Evolutionary conservation across 2,888 invertebrate genomes (phyloP).

Genomic region (Amiota communis): DNA sequence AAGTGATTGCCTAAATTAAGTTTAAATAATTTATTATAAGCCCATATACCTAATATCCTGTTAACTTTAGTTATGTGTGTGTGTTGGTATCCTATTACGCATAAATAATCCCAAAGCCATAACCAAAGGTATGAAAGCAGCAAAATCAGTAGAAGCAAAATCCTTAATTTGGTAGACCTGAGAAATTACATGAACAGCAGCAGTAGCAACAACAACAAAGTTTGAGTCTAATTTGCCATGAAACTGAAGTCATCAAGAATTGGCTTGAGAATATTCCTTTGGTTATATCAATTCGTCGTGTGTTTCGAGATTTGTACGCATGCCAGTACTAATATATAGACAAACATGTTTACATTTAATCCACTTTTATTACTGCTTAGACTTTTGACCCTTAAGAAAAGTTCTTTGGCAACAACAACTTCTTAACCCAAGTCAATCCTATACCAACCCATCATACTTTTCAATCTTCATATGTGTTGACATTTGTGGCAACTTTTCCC

Average conservation of each 20-base stretch:
- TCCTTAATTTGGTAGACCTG: constrained; percentile 5
- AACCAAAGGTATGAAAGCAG: neutral
- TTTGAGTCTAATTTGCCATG: constrained; percentile 23
- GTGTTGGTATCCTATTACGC: neutral
- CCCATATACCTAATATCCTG: constrained; percentile 14
- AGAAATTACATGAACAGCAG: neutral
- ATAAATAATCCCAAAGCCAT: constrained; percentile 11
- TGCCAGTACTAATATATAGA: neutral
- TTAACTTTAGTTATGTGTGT: neutral
- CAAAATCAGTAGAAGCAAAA: constrained; percentile 3
- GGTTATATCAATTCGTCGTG: constrained; percentile 5
- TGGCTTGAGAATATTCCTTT: constrained; percentile 18
- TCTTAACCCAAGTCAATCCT: neutral
- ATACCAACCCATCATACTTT: neutral
- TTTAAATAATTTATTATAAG: constrained; percentile 30
- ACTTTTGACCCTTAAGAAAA: constrained; percentile 18
- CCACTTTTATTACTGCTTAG: constrained; percentile 57
- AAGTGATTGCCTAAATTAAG: constrained; percentile 18
- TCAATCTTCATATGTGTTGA: neutral
- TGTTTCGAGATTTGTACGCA: neutral
- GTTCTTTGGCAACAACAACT: neutral
- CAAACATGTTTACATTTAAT: constrained; percentile 58
- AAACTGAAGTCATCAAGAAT: constrained; percentile 26
- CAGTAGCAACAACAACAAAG: neutral
- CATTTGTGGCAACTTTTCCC: constrained; percentile 7